Evolutionary conservation across 2,888 invertebrate genomes (phyloP).

Genomic region (Octonoba sinensis): DNA sequence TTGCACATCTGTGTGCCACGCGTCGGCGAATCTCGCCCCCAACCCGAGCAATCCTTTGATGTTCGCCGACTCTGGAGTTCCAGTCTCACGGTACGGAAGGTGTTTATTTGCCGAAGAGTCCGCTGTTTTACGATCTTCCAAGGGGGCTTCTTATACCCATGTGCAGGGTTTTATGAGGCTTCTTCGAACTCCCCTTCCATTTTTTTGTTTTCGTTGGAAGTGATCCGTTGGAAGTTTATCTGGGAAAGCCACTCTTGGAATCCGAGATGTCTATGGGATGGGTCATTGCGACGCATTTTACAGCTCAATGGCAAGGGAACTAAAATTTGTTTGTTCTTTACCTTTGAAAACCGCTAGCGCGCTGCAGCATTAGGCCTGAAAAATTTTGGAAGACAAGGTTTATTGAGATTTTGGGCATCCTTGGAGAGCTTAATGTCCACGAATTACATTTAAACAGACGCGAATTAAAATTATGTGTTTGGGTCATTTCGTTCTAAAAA

Average conservation of each 20-base stretch:
- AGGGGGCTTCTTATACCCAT: constrained; percentile 6
- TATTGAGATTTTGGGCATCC: too few relatives aligned
- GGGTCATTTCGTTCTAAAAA: too few relatives aligned
- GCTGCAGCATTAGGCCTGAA: too few relatives aligned
- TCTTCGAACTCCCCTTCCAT: constrained; percentile 6
- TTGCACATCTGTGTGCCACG: constrained; percentile 50
- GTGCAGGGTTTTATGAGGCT: constrained; percentile 36
- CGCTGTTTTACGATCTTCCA: constrained; percentile 30
- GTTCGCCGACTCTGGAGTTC: constrained; percentile 23
- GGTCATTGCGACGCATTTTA: background rate
- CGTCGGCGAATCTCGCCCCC: constrained; percentile 51
- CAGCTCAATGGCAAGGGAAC: background rate
- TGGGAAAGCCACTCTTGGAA: too few relatives aligned
- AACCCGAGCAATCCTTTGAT: constrained; percentile 31
- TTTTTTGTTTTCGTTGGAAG: constrained; percentile 22
- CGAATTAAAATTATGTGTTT: too few relatives aligned
- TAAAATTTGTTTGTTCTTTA: too few relatives aligned
- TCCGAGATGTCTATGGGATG: background rate
- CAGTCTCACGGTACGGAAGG: constrained; percentile 35
- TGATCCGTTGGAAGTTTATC: too few relatives aligned
- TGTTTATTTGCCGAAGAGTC: constrained; percentile 57
- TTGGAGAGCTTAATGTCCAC: too few relatives aligned
- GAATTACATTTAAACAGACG: too few relatives aligned
- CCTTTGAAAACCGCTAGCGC: too few relatives aligned
- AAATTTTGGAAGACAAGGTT: too few relatives aligned